Evolutionary conservation across 2,888 invertebrate genomes (phyloP).

Genomic region (Tetragnatha montana): DNA sequence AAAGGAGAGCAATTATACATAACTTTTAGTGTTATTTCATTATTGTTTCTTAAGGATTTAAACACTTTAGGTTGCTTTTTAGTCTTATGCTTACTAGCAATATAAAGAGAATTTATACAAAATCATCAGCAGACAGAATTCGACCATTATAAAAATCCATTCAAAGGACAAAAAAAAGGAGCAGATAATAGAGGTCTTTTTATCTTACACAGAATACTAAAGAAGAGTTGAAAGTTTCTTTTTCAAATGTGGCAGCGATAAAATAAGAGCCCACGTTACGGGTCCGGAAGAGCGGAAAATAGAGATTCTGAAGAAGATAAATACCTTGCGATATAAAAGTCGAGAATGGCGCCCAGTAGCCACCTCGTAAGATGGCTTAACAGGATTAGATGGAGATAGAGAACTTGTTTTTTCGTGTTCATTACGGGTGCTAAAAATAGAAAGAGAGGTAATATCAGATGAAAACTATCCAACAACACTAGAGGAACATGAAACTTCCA

Average conservation of each 20-base stretch:
- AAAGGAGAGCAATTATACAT: too few relatives aligned
- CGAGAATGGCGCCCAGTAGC: constrained; percentile 7
- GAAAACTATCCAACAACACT: neutral
- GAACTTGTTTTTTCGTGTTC: constrained; percentile 44
- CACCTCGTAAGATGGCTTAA: constrained; percentile 44
- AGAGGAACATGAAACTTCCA: neutral
- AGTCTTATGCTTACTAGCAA: too few relatives aligned
- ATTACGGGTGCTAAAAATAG: constrained; percentile 42
- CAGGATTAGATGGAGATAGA: constrained; percentile 32
- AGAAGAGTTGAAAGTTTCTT: neutral
- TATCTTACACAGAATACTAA: too few relatives aligned
- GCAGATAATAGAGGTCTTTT: too few relatives aligned
- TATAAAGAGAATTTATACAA: too few relatives aligned
- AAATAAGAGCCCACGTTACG: neutral
- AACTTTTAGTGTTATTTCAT: too few relatives aligned
- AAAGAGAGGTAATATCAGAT: constrained; percentile 12
- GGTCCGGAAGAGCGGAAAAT: neutral
- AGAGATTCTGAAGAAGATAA: neutral
- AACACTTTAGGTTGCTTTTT: too few relatives aligned
- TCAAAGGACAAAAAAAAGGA: too few relatives aligned
- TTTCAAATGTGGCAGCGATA: neutral
- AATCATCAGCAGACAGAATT: too few relatives aligned
- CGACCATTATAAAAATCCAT: too few relatives aligned
- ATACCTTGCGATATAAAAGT: constrained; percentile 3
- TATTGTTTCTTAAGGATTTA: too few relatives aligned